These are phyloP conservation scores for Casuarius casuarius DNA, from an alignment of 2,113 vertebrate species.

Conservation along the genomic window DNA sequence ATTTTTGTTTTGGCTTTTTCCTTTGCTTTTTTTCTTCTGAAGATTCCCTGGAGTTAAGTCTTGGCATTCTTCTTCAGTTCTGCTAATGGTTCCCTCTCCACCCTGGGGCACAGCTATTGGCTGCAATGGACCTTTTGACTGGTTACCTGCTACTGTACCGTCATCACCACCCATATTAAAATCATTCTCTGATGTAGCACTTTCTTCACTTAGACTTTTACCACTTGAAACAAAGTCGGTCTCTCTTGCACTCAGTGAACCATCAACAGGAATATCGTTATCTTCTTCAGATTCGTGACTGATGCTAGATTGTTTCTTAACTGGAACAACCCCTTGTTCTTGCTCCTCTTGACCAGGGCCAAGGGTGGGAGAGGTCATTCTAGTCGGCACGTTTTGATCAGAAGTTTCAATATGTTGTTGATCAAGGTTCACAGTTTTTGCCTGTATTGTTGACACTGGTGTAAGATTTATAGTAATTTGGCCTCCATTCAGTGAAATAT, in stretches of 20 bases:
- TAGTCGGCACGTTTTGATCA: slow-evolving; percentile 72
- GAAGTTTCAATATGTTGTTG: slow-evolving; percentile 77
- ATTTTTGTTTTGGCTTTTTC: slow-evolving; percentile 82
- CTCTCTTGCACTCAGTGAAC: slow-evolving; percentile 76
- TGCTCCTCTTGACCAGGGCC: slow-evolving; percentile 76
- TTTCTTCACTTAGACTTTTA: slow-evolving; percentile 82
- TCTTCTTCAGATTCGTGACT: slow-evolving; percentile 79
- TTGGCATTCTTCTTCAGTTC: slow-evolving; percentile 82
- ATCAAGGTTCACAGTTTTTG: slow-evolving; percentile 77
- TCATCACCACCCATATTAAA: slow-evolving; percentile 80
- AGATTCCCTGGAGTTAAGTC: slow-evolving; percentile 80
- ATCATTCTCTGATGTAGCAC: slow-evolving; percentile 77
- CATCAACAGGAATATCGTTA: slow-evolving; percentile 73
- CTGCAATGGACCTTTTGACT: slow-evolving; percentile 65
- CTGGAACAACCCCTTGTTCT: slow-evolving; percentile 68
- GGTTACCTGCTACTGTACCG: slow-evolving; percentile 69
- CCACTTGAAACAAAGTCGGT: slow-evolving; percentile 82
- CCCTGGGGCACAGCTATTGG: slow-evolving; percentile 61
- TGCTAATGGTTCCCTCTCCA: slow-evolving; percentile 71
- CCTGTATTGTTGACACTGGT: slow-evolving; percentile 74
- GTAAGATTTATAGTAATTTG: slow-evolving; percentile 86
- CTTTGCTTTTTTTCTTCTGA: slow-evolving; percentile 87
- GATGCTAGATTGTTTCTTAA: slow-evolving; percentile 75
- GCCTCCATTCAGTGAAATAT: slow-evolving; percentile 86
- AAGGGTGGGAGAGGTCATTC: slow-evolving; percentile 69